phyloP scores from a whole-genome alignment of 2,113 vertebrate species.

The Malurus alboscapulatus region DNA sequence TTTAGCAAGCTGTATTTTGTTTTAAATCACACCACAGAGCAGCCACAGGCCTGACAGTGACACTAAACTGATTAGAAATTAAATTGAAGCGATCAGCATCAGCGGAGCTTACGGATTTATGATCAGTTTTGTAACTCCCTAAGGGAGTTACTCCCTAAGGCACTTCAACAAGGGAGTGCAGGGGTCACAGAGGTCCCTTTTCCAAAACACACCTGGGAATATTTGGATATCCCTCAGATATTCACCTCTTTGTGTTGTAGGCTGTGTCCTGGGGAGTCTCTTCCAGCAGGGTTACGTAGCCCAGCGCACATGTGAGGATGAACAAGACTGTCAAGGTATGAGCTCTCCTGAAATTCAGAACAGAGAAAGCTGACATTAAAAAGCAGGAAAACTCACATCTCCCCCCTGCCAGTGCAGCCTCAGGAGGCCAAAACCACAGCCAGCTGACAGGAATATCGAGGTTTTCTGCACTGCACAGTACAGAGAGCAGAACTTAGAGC shows the following conservation, averaged over 20 bases:
- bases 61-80: not conserved
- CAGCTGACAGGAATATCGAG: not conserved
- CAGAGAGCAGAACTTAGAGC: no score
- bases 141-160: not conserved
- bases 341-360: constrained; percentile 82
- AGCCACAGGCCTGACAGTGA: not conserved
- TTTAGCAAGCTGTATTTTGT: not conserved
- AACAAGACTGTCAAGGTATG: constrained; percentile 95
- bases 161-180: not conserved
- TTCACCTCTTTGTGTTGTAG: constrained; percentile 95
- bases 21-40: not conserved
- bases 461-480: not conserved
- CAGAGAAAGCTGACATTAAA: not conserved
- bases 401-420: no score
- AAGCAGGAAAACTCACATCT: not conserved
- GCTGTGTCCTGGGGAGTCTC: constrained; percentile 95
- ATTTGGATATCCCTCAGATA: not conserved
- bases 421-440: fast-evolving
- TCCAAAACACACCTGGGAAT: not conserved
- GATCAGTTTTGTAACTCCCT: not conserved
- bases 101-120: not conserved
- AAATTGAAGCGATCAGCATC: not conserved
- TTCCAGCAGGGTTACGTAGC: constrained; percentile 94
- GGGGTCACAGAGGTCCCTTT: not conserved
- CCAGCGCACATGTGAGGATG: constrained; percentile 91